Base-by-base conservation (phyloP, 2,888 invertebrate genomes). In the Stenodema calcarata region DNA sequence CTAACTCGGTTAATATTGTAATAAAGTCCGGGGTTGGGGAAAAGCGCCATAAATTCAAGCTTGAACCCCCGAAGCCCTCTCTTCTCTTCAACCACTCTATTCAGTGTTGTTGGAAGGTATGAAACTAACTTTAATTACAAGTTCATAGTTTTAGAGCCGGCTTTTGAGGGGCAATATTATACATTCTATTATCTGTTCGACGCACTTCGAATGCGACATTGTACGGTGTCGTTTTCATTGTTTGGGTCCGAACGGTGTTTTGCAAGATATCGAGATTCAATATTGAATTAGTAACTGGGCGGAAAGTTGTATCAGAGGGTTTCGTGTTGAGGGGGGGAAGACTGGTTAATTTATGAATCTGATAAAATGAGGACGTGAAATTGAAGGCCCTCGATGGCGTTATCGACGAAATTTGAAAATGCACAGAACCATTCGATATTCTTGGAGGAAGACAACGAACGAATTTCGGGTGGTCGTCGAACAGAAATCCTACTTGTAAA, bases 61-160 rank as follows among this genome's bases (percentile, higher is more conserved):
- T 62, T 23, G 0, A 62, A 62, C 70, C 30, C 75, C 75, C 75
- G n/a, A n/a, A n/a, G n/a, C n/a, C 41, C 41, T 27, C 41, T 35
- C 73, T 2, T 54, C 16, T 1, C 41, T 30, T 4, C 0, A 35
- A 70, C 70, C 18, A 27, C 70, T 30, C 70, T 50, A n/a, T 23
- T 23, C 23, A 9, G 16, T 73, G 73, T 73, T 73, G 73, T 73
- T 35, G 18, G 73, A 27, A 73, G 73, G 73, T 73, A 35, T 30
- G 30, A 30, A 73, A 73, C 73, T 73, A 73, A 73, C 73, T 73
- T 73, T 73, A 73, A 73, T 73, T 73, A 73, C 73, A 35, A 73
- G 73, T 73, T 35, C 35, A 73, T 73, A 73, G 73, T 73, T 73
- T 73, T 73, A 73, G 73, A 9, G 73, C 35, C 35, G 73, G n/a